Evolutionary conservation across 2,888 invertebrate species (phyloP), one percentile per base, ranked within the genome.

Genomic region (Pelosia muscerda): DNA sequence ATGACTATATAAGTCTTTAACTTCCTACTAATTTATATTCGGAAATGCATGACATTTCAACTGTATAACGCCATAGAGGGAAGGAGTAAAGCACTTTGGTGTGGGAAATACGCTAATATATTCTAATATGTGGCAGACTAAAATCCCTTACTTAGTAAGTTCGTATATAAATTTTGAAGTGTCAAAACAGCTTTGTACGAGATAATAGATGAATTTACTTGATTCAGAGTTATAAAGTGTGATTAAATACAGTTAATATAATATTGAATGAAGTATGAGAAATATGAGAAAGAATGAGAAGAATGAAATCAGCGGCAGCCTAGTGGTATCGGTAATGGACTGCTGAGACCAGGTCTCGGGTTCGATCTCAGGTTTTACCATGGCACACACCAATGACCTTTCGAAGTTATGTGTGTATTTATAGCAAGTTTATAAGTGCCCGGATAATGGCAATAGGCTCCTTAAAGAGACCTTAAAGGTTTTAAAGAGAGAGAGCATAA

Each of bases 81-180:
- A 49, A 49, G 49, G 49, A 49, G 49, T 49, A 49, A 49, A 49
- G 19, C n/a, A 9, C 19, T 49, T 59, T 38, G 74, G 65, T 77
- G 68, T 74, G 64, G 64, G 23, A 56, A 64, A 38, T 58, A 56
- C 38, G 31, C 49, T 69, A 68, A 74, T 67, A 68, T 56, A 58
- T 38, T 53, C 66, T 65, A 63, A 38, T 66, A 61, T 66, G 59
- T 66, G 62, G 25, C n/a, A 28, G 31, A 34, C 57, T 66, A 31
- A 66, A 56, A 42, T 61, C 42, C 62, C 66, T 38, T 57, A 53
- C 49, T 53, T 53, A 57, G 49, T 53, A 67, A 63, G 62, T 63
- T 62, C 11, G 42, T 23, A 49, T 23, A 63, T 66, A 62, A 67
- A 67, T 67, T 67, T 38, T 34, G 49, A 63, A 57, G 62, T 63